Base-by-base conservation (phyloP, 2,113 vertebrate species). In the Phodopus roborovskii region DNA sequence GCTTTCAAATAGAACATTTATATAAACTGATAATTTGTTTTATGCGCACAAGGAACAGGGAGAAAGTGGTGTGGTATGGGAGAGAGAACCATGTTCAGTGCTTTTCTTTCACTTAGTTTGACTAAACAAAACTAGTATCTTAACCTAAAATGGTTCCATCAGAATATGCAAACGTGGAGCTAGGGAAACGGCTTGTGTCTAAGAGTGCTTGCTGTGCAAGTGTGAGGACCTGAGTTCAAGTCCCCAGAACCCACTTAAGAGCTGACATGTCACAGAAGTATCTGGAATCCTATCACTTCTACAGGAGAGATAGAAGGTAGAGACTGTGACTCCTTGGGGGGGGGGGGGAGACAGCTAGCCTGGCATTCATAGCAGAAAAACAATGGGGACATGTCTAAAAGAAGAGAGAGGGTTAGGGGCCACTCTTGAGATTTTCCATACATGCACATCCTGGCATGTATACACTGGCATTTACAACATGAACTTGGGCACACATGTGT, bases 51-150 rank as follows among this genome's bases (percentile, higher is more conserved):
- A 85, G 30, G 50, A 85, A 30, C 2, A 50, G n/a, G 26, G 22
- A 36, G 62, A 94, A 94, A 74, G 15, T 8, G 56, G 9, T 12
- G 7, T 7, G 15, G 19, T 24, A 84, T 0, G 79, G 64, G 70
- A 91, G 3, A 90, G 30, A 71, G 5, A 22, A 7, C 20, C 4
- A 30, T 88, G 56, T 79, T 73, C 64, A 9, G 9, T 36, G 26
- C 1, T 62, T 45, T 71, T 33, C 39, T 92, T 83, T 73, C 39
- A 86, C 1, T 62, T 62, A 83, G 45, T 62, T n/a, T 82, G 53
- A 84, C 83, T 90, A 93, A 90, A 81, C 66, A 83, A 87, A 90
- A 93, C 75, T 6, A 95, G 22, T 83, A 79, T 39, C 20, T 5
- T 86, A 64, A 45, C 50, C 53, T 45, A 60, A 96, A 94, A 12